Evolutionary conservation across 1,140 invertebrate species (phyloP), one percentile per base, ranked within the genome.

Genomic region (Eubasilissa regina): DNA sequence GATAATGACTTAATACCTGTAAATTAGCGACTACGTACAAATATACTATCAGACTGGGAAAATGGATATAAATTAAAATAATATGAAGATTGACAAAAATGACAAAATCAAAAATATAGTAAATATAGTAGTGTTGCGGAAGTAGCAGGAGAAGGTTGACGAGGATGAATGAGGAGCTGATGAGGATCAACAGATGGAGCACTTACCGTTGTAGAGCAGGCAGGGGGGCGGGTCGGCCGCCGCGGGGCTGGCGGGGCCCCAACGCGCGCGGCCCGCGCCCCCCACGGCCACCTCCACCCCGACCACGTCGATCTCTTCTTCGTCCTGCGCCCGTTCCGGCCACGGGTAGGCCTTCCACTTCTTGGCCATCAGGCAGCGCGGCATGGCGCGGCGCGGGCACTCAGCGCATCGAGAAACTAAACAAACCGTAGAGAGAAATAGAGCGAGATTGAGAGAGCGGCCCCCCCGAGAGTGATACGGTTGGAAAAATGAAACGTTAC

Each of bases 311-410:
- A 95, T 95, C 87, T 95, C 94, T 89, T 95, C 94, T 75, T 95
- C 94, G 79, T 95, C 94, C 81, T 93, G 92, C 79, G 89, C 89
- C 83, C 93, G 91, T 86, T 93, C 93, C 84, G 92, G 91, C 93
- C 94, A 94, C 83, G 94, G 93, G 89, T 94, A 94, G 84, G 92
- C 93, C 91, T 96, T 96, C 94, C 95, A 96, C 90, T 96, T 96
- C 89, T 96, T 96, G 84, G 95, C 95, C 94, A 96, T 96, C 85
- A 95, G 92, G 90, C 94, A 95, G 86, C 94, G 94, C 88, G 94
- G 94, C 94, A 95, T 95, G 85, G 87, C 89, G 89, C 87, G 76
- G 51, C 82, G 85, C 87, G 89, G 88, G 87, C 75, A 43, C 81
- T 85, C 86, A 87, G 87, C 81, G 87, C 88, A 88, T 88, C 87